phyloP scores from a whole-genome alignment of 2,797 vertebrate species.

The Hydrocynus forskahlii region DNA sequence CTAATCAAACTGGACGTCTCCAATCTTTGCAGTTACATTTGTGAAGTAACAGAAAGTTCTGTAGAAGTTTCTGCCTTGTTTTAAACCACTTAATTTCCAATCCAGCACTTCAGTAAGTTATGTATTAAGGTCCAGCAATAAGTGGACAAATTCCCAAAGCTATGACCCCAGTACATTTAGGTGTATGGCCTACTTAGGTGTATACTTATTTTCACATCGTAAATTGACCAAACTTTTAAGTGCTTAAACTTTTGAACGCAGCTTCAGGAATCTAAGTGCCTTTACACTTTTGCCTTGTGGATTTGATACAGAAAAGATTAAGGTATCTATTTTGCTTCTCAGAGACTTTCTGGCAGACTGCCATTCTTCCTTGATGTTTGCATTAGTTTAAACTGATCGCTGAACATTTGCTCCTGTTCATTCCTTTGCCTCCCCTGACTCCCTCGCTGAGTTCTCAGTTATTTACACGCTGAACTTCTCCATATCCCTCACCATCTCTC shows the following conservation, averaged over 20 bases:
- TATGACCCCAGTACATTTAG: too few species aligned
- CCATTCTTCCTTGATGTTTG: neutral
- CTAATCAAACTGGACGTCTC: neutral
- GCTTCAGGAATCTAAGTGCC: neutral
- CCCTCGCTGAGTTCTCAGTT: neutral
- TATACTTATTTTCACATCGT: too few species aligned
- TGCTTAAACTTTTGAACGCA: too few species aligned
- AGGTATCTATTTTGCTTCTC: neutral
- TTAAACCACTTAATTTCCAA: neutral
- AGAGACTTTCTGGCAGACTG: neutral
- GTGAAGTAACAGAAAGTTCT: neutral
- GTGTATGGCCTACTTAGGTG: too few species aligned
- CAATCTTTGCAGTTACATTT: neutral
- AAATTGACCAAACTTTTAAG: too few species aligned
- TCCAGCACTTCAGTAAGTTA: neutral
- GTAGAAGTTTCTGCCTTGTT: neutral
- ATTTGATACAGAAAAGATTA: neutral
- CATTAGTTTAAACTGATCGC: neutral
- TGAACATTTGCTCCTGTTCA: conserved; percentile 9
- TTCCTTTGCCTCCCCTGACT: neutral
- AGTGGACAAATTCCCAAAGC: neutral
- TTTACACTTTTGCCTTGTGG: neutral
- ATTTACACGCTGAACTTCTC: conserved; percentile 29
- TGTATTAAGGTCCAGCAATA: neutral
- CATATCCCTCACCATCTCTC: conserved; percentile 15